Evolutionary conservation across 2,888 invertebrate genomes (phyloP), one percentile per base, ranked within the genome.

Genomic region (Ochropacha duplaris): DNA sequence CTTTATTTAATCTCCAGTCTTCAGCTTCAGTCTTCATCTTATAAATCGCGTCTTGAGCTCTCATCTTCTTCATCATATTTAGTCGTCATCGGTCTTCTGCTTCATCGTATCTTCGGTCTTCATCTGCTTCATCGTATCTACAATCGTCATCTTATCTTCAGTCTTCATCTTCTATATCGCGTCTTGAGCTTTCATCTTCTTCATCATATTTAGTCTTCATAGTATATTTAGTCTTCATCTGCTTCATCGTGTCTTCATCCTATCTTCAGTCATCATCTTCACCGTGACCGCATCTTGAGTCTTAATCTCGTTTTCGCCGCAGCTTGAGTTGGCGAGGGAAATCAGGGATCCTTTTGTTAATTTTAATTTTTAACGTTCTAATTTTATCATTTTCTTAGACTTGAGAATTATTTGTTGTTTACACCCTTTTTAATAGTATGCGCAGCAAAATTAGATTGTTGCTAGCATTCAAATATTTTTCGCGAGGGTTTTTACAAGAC

Each of bases 31-130:
- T 19, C 14, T 54, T 22, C 36, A 36, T 16, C 19, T 56, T 57
- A 24, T 34, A 36, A 22, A 8, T 54, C 57, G 52, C 56, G 4
- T 36, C 0, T 36, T n/a, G n/a, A 0, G 14, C 5, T n/a, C 2
- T n/a, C 36, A 14, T n/a, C 14, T 36, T 57, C 54, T 59, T 52
- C 54, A 54, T 58, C 50, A 31, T 22, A 58, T 60, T 58, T 50
- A 62, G 50, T 50, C n/a, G n/a, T n/a, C n/a, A n/a, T n/a, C n/a
- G n/a, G 56, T 60, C 57, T 59, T 57, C 59, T 26, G 54, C 62
- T 50, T 49, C 19, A 4, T 22, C 49, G 16, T n/a, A 54, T 44
- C 54, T 61, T 54, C 44, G 39, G 60, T 56, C 57, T 64, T 68
- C 55, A 57, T 58, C 52, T 22, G 54, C 54, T 54, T 60, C 22